A percentile compares a stretch with the other conserved stretches of the same genome.
phyloP scores from a whole-genome alignment of 2,113 vertebrate genomes.

The Mus pahari region DNA sequence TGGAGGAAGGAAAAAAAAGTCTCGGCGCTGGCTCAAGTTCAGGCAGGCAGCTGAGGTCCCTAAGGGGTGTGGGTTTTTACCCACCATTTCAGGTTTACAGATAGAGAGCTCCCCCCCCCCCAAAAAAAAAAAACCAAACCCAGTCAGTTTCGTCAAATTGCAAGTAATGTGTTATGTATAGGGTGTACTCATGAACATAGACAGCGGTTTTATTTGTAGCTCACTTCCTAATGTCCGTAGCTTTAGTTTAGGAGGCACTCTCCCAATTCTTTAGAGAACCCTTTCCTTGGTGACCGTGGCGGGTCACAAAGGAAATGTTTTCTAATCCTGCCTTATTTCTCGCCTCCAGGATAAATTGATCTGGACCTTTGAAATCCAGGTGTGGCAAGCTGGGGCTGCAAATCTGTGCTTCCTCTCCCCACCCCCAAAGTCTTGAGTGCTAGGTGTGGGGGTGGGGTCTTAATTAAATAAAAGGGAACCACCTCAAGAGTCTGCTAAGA shows the following conservation, averaged over 20 bases:
- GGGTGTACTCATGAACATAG: not conserved
- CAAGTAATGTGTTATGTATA: not conserved
- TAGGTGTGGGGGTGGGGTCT: not conserved
- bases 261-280: slow-evolving; percentile 47
- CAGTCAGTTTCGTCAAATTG: not conserved
- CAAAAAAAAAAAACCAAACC: not conserved
- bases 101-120: not conserved
- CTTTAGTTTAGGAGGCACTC: slow-evolving; percentile 14
- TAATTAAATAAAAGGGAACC: slow-evolving; percentile 47
- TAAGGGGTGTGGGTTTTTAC: not conserved
- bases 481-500: slow-evolving; percentile 47
- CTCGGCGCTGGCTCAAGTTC: not conserved
- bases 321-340: not conserved
- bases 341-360: not conserved
- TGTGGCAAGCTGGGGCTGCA: not conserved
- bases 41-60: not conserved
- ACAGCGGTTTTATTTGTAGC: not conserved
- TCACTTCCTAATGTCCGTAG: not conserved
- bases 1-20: not conserved
- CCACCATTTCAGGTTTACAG: not conserved
- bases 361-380: not conserved
- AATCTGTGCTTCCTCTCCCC: not conserved
- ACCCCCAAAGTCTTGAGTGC: not conserved
- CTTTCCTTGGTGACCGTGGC: not conserved
- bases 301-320: not conserved